Evolutionary conservation across 1,140 invertebrate genomes (phyloP).

Genomic region (Sycophaga agraensis): DNA sequence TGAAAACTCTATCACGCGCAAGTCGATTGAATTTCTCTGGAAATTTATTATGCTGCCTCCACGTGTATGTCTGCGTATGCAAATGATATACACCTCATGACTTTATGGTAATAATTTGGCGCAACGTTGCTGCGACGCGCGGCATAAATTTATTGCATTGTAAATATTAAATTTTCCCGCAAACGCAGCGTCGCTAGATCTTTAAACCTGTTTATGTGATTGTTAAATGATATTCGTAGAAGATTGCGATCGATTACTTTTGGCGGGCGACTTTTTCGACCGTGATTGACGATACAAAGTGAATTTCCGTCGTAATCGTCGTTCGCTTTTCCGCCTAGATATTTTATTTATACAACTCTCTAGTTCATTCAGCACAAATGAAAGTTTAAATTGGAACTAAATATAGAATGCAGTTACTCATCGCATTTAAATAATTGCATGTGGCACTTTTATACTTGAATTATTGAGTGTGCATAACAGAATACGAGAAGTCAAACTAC

Average conservation of each 20-base stretch:
- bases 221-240: too few species aligned
- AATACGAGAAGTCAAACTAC: slow-evolving; percentile 1
- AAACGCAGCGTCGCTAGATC: background rate
- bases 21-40: slow-evolving; percentile 4
- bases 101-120: slow-evolving; percentile 3
- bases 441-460: background rate
- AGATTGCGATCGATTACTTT: too few species aligned
- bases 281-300: too few species aligned
- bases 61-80: background rate
- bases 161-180: background rate
- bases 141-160: background rate
- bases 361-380: slow-evolving; percentile 14
- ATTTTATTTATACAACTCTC: background rate
- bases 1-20: background rate
- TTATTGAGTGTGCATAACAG: background rate
- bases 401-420: slow-evolving; percentile 20
- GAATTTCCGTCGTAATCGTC: too few species aligned
- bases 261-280: too few species aligned
- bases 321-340: too few species aligned
- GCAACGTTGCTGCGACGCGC: background rate
- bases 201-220: background rate
- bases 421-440: slow-evolving; percentile 19
- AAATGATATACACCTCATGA: background rate
- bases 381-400: slow-evolving; percentile 19
- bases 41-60: slow-evolving; percentile 8